phyloP scores from a whole-genome alignment of 2,888 invertebrate genomes.

The Drosophila subquinaria region DNA sequence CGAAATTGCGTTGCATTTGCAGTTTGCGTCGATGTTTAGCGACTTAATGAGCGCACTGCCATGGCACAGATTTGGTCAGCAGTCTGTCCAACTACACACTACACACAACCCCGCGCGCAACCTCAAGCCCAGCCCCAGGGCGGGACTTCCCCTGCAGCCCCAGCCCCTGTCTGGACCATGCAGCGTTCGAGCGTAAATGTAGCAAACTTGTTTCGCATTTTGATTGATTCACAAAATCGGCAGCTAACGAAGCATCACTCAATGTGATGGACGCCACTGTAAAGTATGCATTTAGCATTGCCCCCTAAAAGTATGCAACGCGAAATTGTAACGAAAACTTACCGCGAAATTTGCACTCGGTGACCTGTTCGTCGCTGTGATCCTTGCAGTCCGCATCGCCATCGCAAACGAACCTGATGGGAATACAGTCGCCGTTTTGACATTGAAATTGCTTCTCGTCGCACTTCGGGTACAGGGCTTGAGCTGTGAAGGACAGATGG shows the following conservation, averaged over 20 bases:
- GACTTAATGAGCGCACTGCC: constrained; percentile 71
- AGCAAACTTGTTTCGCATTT: constrained; percentile 67
- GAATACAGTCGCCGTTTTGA: constrained; percentile 91
- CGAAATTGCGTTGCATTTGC: constrained; percentile 74
- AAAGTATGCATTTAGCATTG: neutral
- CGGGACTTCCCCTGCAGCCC: neutral
- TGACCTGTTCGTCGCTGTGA: constrained; percentile 91
- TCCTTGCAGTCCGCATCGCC: constrained; percentile 92
- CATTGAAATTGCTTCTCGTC: constrained; percentile 90
- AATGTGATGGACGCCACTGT: constrained; percentile 61
- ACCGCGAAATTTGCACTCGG: constrained; percentile 90
- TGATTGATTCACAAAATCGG: constrained; percentile 46
- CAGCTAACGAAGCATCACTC: constrained; percentile 20
- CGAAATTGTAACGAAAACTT: constrained; percentile 40
- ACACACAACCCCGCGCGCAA: neutral
- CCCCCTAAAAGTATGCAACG: constrained; percentile 63
- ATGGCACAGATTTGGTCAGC: constrained; percentile 75
- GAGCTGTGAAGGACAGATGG: constrained; percentile 65
- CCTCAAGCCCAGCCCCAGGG: neutral
- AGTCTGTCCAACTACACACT: constrained; percentile 19
- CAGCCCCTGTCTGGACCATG: neutral
- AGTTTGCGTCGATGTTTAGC: constrained; percentile 55
- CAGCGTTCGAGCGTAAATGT: constrained; percentile 28
- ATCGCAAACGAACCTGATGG: constrained; percentile 92
- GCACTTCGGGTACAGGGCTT: constrained; percentile 76